Evolutionary conservation across 2,888 invertebrate genomes (phyloP).

Genomic region (Synanthedon andrenaeformis): DNA sequence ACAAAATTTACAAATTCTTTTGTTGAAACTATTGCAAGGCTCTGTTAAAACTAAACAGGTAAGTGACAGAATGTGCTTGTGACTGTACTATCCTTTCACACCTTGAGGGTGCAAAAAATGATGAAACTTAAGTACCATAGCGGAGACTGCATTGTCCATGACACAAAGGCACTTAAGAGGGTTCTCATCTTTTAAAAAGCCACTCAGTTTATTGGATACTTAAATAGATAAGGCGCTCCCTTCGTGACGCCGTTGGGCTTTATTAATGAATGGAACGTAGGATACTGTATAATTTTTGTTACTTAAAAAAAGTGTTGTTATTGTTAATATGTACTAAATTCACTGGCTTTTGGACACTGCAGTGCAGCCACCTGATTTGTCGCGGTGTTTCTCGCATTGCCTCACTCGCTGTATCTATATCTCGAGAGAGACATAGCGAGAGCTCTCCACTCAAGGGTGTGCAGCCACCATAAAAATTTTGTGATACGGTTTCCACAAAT

Average conservation of each 20-base stretch:
- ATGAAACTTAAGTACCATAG: conserved; percentile 40
- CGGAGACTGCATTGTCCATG: conserved; percentile 38
- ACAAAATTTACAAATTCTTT: neutral
- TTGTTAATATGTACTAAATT: too few species aligned
- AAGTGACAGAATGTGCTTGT: neutral
- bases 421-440: too few species aligned
- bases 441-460: too few species aligned
- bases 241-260: conserved; percentile 5
- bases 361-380: too few species aligned
- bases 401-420: too few species aligned
- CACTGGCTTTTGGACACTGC: too few species aligned
- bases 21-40: conserved; percentile 12
- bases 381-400: too few species aligned
- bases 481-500: too few species aligned
- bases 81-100: neutral
- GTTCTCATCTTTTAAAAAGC: conserved; percentile 12
- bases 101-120: conserved; percentile 28
- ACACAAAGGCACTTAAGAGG: conserved; percentile 29
- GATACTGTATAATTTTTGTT: neutral
- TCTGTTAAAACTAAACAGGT: neutral
- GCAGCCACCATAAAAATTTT: too few species aligned
- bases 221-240: neutral
- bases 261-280: conserved; percentile 4
- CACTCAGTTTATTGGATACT: conserved; percentile 9
- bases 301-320: too few species aligned